Evolutionary conservation across 1,140 invertebrate species (phyloP), one percentile per base, ranked within the genome.

Genomic region (Heliconius melpomene): DNA sequence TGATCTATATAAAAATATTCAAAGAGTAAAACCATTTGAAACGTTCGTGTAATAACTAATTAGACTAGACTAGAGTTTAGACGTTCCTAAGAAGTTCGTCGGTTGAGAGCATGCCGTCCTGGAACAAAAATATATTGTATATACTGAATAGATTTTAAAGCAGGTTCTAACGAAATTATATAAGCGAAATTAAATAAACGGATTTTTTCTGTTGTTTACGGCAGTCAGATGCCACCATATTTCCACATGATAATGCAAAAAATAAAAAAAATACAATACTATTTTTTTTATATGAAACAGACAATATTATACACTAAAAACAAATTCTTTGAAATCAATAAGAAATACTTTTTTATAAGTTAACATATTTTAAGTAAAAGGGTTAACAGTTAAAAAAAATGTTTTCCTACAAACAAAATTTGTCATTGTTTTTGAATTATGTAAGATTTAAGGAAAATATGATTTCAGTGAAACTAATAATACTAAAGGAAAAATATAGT

Each of bases 11-110:
- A 86, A 87, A 88, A 87, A 85, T 89, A 86, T 87, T 40, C 76
- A 74, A 82, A 86, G 79, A 87, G 76, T 89, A 87, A 46, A 79
- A 91, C 84, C 83, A 86, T 79, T 86, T 77, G 77, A 89, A 89
- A 90, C 81, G 80, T 85, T 88, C 78, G 79, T 84, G 84, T 85
- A 85, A 85, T 88, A 86, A 86, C 81, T 86, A 89, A 60, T 77
- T 85, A 26, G 26, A 66, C 5, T 66, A 26, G 9, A 66, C 3
- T 66, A 79, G 46, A 52, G 57, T 40, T 92, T 93, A 93, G 80
- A 90, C 83, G 86, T 94, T 93, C 81, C 91, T 91, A 74, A 94
- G 87, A 52, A 94, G 87, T 83, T 94, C 93, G 23, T 94, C 91
- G 70, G 91, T 84, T 82, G 93, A 88, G 74, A 94, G 90, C 85